Conservation (phyloP, 2,888 invertebrate species). For the Eremobia ochroleuca region DNA sequence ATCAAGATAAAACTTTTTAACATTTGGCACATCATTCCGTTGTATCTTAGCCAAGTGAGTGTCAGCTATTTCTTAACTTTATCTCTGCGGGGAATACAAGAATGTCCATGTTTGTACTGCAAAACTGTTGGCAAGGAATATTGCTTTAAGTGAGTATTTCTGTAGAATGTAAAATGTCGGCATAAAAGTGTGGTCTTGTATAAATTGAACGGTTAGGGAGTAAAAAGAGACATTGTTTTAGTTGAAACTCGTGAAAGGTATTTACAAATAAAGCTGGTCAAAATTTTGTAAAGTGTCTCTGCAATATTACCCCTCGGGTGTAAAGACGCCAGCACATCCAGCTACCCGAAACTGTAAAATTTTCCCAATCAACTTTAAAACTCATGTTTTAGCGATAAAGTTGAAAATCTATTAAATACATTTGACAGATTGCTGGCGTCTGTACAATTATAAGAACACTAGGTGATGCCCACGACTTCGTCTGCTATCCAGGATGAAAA, state of each 20-base stretch:
- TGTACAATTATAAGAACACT: background rate
- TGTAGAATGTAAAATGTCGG: background rate
- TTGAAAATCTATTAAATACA: too few species aligned
- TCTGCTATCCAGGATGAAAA: too few species aligned
- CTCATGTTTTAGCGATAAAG: too few species aligned
- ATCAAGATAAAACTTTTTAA: constrained; percentile 2
- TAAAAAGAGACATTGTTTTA: background rate
- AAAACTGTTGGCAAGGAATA: constrained; percentile 40
- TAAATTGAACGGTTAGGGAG: background rate
- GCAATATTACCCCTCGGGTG: background rate
- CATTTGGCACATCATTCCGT: constrained; percentile 48
- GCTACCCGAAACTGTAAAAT: too few species aligned
- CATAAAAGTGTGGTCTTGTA: background rate
- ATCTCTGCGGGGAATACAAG: constrained; percentile 9
- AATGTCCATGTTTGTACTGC: constrained; percentile 16
- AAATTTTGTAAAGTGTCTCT: background rate
- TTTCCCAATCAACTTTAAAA: too few species aligned
- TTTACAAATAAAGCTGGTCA: background rate
- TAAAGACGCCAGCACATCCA: too few species aligned
- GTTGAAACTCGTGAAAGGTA: background rate
- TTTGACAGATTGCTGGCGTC: too few species aligned
- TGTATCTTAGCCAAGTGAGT: constrained; percentile 46
- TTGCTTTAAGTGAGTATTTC: background rate
- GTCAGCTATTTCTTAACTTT: constrained; percentile 46
- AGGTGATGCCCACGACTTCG: too few species aligned